These are phyloP conservation scores for Apamea epomidion DNA, from an alignment of 2,888 invertebrate genomes.

Conservation along the genomic window DNA sequence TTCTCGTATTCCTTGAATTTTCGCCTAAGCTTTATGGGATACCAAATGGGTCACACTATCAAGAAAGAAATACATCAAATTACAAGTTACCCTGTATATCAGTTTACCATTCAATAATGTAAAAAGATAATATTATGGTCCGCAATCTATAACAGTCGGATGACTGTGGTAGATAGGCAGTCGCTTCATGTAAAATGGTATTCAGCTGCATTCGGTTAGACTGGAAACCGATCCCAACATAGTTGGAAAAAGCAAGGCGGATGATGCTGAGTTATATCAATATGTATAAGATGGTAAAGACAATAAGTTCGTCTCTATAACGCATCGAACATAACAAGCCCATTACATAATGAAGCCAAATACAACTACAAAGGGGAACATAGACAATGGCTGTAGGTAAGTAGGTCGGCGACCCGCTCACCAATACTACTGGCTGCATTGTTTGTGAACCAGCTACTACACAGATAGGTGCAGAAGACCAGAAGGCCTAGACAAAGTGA, in stretches of 20 bases:
- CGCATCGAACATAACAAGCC: slow-evolving; percentile 4
- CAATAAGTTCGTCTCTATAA: not conserved
- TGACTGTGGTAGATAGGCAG: not conserved
- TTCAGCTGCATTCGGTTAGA: not conserved
- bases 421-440: slow-evolving; percentile 31
- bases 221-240: not conserved
- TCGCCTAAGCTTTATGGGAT: no score
- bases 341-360: slow-evolving; percentile 4
- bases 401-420: slow-evolving; percentile 24
- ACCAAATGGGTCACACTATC: no score
- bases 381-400: slow-evolving; percentile 42
- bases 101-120: no score
- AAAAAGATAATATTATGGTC: not conserved
- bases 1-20: no score
- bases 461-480: not conserved
- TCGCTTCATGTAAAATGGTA: no score
- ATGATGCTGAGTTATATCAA: not conserved
- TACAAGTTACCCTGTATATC: no score
- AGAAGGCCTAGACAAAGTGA: not conserved
- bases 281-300: not conserved
- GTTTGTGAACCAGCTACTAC: not conserved
- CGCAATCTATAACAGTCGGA: not conserved
- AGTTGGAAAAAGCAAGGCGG: not conserved
- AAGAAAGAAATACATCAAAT: no score
- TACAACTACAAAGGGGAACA: slow-evolving; percentile 1